A percentile compares a stretch with the other conserved stretches of the same genome.
Evolutionary conservation across 2,113 vertebrate species (phyloP).

Genomic region (Nyctibius bracteatus): DNA sequence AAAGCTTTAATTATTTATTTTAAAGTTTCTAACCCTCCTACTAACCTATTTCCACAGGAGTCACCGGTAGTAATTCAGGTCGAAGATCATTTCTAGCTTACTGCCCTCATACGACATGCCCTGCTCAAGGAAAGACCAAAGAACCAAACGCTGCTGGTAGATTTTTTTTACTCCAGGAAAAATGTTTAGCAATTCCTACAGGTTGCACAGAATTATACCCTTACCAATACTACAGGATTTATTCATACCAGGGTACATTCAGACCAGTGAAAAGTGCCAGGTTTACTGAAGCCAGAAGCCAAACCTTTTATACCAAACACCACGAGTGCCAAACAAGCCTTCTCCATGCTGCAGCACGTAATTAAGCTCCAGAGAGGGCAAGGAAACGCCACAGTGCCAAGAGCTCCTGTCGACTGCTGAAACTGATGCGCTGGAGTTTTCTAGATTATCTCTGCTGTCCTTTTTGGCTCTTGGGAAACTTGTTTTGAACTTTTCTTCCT

Average conservation of each 20-base stretch:
- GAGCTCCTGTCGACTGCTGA: not conserved
- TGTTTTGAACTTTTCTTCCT: not conserved
- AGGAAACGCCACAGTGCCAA: not conserved
- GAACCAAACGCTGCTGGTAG: not conserved
- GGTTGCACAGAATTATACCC: not conserved
- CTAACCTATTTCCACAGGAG: not conserved
- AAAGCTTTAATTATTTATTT: conserved; percentile 5
- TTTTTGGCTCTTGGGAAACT: not conserved
- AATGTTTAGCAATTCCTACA: not conserved
- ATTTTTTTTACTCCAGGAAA: not conserved
- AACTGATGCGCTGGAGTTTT: not conserved
- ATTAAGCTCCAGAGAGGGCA: not conserved
- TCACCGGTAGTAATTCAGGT: not conserved
- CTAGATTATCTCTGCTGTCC: not conserved
- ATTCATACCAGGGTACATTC: not conserved
- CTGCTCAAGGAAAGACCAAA: not conserved
- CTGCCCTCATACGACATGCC: not conserved
- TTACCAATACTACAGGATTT: not conserved
- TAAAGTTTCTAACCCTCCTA: not conserved
- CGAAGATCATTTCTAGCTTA: not conserved
- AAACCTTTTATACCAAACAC: not conserved
- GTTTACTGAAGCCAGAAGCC: not conserved
- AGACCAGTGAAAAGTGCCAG: not conserved
- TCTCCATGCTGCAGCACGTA: not conserved
- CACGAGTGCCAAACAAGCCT: not conserved